phyloP scores from a whole-genome alignment of 2,797 vertebrate species.

The Sebastes paucispinis region DNA sequence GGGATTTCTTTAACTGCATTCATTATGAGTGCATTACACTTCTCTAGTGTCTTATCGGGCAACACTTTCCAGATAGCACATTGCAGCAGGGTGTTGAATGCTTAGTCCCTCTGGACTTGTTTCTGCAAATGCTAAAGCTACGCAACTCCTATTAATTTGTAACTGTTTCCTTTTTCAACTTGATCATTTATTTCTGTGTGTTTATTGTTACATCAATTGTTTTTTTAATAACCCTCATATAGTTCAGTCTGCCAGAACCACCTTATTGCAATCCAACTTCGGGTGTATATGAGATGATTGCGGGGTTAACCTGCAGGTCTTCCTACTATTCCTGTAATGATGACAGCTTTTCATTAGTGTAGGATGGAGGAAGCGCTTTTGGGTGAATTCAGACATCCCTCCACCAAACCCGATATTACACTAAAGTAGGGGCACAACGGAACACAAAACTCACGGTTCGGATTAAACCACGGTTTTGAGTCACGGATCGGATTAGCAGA shows the following conservation, averaged over 20 bases:
- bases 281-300: neutral
- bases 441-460: too few relatives aligned
- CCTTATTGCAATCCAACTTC: neutral
- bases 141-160: constrained; percentile 11
- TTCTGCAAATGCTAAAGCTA: constrained; percentile 50
- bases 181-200: constrained; percentile 19
- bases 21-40: constrained; percentile 74
- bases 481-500: rapidly evolving
- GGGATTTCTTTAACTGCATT: constrained; percentile 79
- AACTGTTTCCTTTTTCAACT: constrained; percentile 12
- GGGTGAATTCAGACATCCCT: constrained; percentile 17
- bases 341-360: constrained; percentile 49
- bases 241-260: neutral
- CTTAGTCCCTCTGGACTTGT: constrained; percentile 55
- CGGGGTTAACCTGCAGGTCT: constrained; percentile 30
- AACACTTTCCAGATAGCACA: constrained; percentile 66
- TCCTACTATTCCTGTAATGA: constrained; percentile 21
- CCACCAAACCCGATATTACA: too few relatives aligned
- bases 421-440: too few relatives aligned
- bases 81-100: constrained; percentile 66
- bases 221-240: neutral
- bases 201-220: constrained; percentile 13
- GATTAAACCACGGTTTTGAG: too few relatives aligned
- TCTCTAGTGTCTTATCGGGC: constrained; percentile 73
- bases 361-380: constrained; percentile 23